phyloP scores from a whole-genome alignment of 2,888 invertebrate species.

The Chrysomela aeneicollis region DNA sequence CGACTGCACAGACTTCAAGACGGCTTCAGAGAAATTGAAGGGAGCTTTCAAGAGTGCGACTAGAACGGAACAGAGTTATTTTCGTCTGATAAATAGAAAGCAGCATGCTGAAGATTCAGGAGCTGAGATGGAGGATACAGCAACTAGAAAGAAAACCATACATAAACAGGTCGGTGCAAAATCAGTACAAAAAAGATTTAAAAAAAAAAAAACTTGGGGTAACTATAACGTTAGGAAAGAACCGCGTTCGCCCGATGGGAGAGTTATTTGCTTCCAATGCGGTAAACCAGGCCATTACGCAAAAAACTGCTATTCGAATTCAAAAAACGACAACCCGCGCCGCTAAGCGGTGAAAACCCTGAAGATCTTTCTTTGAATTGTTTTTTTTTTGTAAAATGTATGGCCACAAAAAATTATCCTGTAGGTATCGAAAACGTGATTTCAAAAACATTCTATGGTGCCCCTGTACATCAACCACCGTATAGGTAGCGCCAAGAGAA shows the following conservation, averaged over 20 bases:
- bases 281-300: no score
- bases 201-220: not conserved
- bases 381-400: slow-evolving; percentile 4
- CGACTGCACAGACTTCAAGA: not conserved
- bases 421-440: slow-evolving; percentile 1
- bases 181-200: not conserved
- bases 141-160: slow-evolving; percentile 1
- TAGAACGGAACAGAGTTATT: slow-evolving; percentile 9
- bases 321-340: slow-evolving; percentile 5
- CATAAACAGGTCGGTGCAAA: slow-evolving; percentile 8
- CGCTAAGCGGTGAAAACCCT: not conserved
- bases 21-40: not conserved
- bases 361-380: not conserved
- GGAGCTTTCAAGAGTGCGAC: not conserved
- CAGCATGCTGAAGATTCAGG: not conserved
- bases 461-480: slow-evolving; percentile 28
- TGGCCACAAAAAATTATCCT: slow-evolving; percentile 1
- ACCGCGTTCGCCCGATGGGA: not conserved
- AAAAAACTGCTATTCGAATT: slow-evolving; percentile 9
- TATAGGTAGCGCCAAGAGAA: slow-evolving; percentile 30
- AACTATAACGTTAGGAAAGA: slow-evolving; percentile 3
- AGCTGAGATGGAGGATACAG: slow-evolving; percentile 3
- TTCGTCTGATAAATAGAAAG: slow-evolving; percentile 11
- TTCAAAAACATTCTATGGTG: not conserved
- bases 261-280: not conserved